Conservation (phyloP, 2,888 invertebrate genomes). For the Cheilosia pagana region DNA sequence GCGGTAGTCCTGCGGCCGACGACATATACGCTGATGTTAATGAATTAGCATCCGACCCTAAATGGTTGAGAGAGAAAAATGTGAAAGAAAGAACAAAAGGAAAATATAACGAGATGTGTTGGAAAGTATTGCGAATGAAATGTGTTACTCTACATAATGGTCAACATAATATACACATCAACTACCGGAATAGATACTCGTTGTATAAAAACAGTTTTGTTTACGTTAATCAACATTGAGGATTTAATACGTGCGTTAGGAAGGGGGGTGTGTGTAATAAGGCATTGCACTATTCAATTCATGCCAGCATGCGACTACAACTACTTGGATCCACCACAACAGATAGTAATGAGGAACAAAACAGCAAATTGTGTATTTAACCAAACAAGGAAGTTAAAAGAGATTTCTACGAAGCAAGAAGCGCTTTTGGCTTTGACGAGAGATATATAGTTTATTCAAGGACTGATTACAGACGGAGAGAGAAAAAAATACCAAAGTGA, state of each 20-base stretch:
- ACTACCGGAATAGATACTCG: constrained; percentile 61
- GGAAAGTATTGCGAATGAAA: not conserved
- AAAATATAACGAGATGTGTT: not conserved
- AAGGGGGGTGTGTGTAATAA: not conserved
- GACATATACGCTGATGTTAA: constrained; percentile 87
- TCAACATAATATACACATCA: constrained; percentile 50
- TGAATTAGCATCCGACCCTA: constrained; percentile 84
- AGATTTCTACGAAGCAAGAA: constrained; percentile 23
- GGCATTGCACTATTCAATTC: constrained; percentile 45
- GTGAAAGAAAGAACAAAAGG: constrained; percentile 1
- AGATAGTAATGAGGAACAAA: constrained; percentile 23
- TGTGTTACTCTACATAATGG: constrained; percentile 42
- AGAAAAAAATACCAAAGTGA: constrained; percentile 7
- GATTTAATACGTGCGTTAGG: constrained; percentile 5
- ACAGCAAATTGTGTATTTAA: constrained; percentile 17
- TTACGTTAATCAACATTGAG: constrained; percentile 49
- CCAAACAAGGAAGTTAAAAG: constrained; percentile 62
- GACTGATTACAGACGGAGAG: constrained; percentile 40
- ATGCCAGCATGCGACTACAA: constrained; percentile 43
- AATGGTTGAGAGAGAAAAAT: constrained; percentile 50
- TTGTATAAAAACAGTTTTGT: constrained; percentile 35
- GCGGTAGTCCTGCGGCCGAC: constrained; percentile 84
- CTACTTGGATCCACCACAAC: constrained; percentile 9
- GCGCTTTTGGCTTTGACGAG: constrained; percentile 49
- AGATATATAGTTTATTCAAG: constrained; percentile 49